These are phyloP conservation scores for Vulpes vulpes DNA, from an alignment of 2,113 vertebrate species.

Conservation along the genomic window DNA sequence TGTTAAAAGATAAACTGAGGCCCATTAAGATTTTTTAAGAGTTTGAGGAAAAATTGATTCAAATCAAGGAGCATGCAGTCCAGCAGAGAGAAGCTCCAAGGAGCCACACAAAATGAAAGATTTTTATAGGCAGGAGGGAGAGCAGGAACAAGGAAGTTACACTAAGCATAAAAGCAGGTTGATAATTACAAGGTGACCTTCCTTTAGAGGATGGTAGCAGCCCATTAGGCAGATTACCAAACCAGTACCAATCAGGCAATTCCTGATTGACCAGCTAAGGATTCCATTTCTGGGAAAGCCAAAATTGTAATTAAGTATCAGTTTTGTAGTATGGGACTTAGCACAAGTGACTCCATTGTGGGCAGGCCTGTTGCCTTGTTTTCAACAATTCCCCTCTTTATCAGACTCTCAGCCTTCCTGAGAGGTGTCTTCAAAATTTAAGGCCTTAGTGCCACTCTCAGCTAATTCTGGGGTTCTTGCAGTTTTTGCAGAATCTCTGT, in stretches of 20 bases:
- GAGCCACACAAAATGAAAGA: not conserved
- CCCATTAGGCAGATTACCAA: not conserved
- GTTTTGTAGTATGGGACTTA: not conserved
- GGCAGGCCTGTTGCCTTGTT: not conserved
- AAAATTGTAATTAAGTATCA: not conserved
- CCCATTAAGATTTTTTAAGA: not conserved
- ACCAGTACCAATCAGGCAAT: not conserved
- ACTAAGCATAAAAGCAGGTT: not conserved
- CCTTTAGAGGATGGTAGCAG: not conserved
- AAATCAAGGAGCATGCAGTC: not conserved
- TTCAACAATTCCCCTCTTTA: not conserved
- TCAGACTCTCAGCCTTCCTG: not conserved
- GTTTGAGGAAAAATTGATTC: not conserved
- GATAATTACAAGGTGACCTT: not conserved
- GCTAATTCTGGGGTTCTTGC: not conserved
- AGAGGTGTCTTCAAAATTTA: not conserved
- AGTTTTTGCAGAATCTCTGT: not conserved
- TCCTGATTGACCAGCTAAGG: not conserved
- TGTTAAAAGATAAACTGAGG: not conserved
- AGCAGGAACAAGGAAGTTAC: not conserved
- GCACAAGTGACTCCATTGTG: not conserved
- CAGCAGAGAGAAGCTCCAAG: not conserved
- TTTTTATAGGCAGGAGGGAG: not conserved
- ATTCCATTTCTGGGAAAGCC: not conserved
- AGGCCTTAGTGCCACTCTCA: not conserved